A percentile compares a stretch with the other conserved stretches of the same genome.
These are phyloP conservation scores for Drosophila gunungcola DNA, from an alignment of 1,140 invertebrate genomes.

Conservation along the genomic window DNA sequence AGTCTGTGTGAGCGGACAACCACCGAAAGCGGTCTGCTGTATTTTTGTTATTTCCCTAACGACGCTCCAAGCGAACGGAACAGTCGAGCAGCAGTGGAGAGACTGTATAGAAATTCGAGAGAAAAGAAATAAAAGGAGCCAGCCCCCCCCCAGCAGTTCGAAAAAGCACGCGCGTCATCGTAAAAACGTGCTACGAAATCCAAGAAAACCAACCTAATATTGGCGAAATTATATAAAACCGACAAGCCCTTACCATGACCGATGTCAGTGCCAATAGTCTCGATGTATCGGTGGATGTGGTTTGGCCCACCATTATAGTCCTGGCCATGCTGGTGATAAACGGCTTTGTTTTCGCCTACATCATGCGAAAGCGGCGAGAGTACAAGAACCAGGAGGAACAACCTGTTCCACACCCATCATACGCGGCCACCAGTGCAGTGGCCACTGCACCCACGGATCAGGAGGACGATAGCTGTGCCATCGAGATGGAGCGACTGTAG, in stretches of 20 bases:
- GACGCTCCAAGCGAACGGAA: conserved; percentile 57
- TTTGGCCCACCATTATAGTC: conserved; percentile 56
- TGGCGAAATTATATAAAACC: conserved; percentile 60
- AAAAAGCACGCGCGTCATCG: conserved; percentile 70
- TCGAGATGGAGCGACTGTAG: conserved; percentile 72
- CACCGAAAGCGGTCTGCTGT: conserved; percentile 37
- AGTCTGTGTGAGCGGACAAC: conserved; percentile 30
- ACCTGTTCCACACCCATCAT: background rate
- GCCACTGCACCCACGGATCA: background rate
- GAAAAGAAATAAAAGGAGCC: conserved; percentile 68
- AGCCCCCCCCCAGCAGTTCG: conserved; percentile 8
- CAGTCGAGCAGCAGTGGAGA: conserved; percentile 22
- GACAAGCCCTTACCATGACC: conserved; percentile 15
- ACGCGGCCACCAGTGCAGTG: conserved; percentile 21
- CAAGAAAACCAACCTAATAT: conserved; percentile 8
- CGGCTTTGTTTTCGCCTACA: conserved; percentile 54
- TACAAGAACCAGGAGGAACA: conserved; percentile 31
- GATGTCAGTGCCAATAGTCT: conserved; percentile 45
- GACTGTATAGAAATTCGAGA: conserved; percentile 5
- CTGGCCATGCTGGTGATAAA: conserved; percentile 56
- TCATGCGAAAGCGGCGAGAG: conserved; percentile 57
- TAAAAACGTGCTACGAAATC: conserved; percentile 62
- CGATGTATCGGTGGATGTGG: conserved; percentile 61
- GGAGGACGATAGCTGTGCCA: conserved; percentile 48
- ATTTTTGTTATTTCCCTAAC: conserved; percentile 64